Evolutionary conservation across 2,113 vertebrate genomes (phyloP), one percentile per base, ranked within the genome.

Genomic region (Pomatorhinus ruficollis): DNA sequence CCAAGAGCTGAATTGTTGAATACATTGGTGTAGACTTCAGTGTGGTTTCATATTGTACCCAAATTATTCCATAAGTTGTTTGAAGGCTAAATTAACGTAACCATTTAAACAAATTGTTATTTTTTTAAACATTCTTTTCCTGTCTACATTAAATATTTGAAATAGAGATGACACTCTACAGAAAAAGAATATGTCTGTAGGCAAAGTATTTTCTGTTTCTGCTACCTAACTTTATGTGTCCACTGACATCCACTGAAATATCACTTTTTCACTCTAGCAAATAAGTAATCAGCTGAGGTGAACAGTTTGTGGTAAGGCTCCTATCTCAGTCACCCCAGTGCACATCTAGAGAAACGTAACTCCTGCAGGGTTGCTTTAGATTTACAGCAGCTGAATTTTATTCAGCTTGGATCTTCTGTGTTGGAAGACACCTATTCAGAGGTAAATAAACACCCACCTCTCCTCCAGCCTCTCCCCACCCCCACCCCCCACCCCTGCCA

Each of bases 131-230:
- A 9, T 85, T 57, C 18, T 76, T 72, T 87, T 66, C 28, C 45
- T 53, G 6, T 74, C 40, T 60, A 37, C 4, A 5, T 77, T 74
- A 77, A 90, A 61, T 50, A 70, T 88, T 65, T 83, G 37, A 83
- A 88, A 61, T 28, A 70, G 24, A 90, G 9, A 31, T 40, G 30
- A 52, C 11, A 47, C 20, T 4, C 6, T 76, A 66, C 6, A 75
- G 81, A 78, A 86, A 57, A 89, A 14, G 24, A 75, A 21, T 42
- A 45, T 35, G 10, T 44, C 78, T 44, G 9, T 24, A 60, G 20
- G 66, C 30, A 80, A 83, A 76, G 53, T 52, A 64, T 75, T 80
- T 65, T 80, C 30, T 54, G 3, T 89, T 92, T 93, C 74, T 87
- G 37, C 64, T 78, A 24, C 30, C 11, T 28, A 49, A 56, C 12